Base-by-base conservation (phyloP, 2,113 vertebrate genomes). In the Semnopithecus entellus region DNA sequence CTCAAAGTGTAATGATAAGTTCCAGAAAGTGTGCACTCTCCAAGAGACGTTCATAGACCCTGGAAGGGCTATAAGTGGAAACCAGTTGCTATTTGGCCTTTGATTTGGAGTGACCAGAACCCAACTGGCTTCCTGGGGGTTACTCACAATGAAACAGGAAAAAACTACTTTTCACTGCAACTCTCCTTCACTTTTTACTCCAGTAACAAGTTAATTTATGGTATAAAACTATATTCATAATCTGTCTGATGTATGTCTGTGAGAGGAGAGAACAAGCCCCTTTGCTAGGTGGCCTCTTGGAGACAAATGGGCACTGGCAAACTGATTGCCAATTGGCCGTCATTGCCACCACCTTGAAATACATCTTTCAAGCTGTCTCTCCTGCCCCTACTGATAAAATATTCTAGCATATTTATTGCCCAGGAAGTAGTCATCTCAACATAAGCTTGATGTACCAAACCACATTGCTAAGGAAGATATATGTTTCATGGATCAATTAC, bases 401-500 rank as follows among this genome's bases (percentile, higher is more conserved):
- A 92, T 91, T 93, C 94, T 79, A 92, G 86, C 35, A 88, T 96
- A 93, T 97, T 97, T 95, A 98, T 93, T 96, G 18, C 87, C 4
- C 89, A 95, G 83, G 78, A 98, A 97, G 83, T 73, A 87, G 93
- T 96, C 55, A 8, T 95, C 82, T 72, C 83, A 90, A 86, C 57
- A 80, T 95, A 96, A 97, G 93, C 96, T 61, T 61, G 64, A 92
- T 91, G 43, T 87, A 80, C 43, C 13, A 94, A 97, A 61, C 38
- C 89, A 84, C 76, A 97, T 17, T 90, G 68, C 93, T 94, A 95
- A 97, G 45, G 83, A 97, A 97, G 78, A 97, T 89, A 57, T 94
- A 96, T 75, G 92, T 94, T 97, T 95, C 75, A 76, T 79, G 91
- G 92, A 93, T 98, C 90, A 95, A 86, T 97, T 93, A 72, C 85